Percentiles rank a stretch among this genome's conserved stretches.
Conservation (phyloP, 2,888 invertebrate species). For the Meghimatium bilineatum region DNA sequence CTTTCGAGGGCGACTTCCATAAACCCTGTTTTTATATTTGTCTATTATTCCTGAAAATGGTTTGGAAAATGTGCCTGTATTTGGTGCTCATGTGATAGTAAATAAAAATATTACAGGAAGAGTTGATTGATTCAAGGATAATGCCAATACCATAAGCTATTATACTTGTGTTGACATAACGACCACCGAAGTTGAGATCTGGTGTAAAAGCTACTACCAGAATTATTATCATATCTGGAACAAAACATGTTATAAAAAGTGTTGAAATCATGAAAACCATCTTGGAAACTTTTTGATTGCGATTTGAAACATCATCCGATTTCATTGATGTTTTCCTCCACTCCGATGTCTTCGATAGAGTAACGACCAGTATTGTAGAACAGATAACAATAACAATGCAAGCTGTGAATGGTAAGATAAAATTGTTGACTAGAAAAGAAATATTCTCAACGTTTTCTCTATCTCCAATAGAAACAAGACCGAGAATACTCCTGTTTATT, state of each 20-base stretch:
- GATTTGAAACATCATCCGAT: not conserved
- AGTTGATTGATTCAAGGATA: too few species aligned
- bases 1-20: too few species aligned
- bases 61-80: too few species aligned
- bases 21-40: too few species aligned
- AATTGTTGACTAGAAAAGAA: not conserved
- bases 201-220: not conserved
- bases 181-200: too few species aligned
- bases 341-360: not conserved
- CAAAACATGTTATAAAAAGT: not conserved
- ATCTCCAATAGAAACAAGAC: not conserved
- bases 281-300: not conserved
- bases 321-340: not conserved
- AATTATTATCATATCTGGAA: not conserved
- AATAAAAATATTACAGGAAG: too few species aligned
- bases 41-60: too few species aligned
- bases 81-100: too few species aligned
- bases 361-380: not conserved
- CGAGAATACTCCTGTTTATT: not conserved
- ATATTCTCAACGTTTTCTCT: not conserved
- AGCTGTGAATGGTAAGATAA: not conserved
- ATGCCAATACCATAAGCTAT: too few species aligned
- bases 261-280: not conserved
- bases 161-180: too few species aligned
- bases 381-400: not conserved